phyloP scores from a whole-genome alignment of 2,888 invertebrate genomes.

The Macaria notata region DNA sequence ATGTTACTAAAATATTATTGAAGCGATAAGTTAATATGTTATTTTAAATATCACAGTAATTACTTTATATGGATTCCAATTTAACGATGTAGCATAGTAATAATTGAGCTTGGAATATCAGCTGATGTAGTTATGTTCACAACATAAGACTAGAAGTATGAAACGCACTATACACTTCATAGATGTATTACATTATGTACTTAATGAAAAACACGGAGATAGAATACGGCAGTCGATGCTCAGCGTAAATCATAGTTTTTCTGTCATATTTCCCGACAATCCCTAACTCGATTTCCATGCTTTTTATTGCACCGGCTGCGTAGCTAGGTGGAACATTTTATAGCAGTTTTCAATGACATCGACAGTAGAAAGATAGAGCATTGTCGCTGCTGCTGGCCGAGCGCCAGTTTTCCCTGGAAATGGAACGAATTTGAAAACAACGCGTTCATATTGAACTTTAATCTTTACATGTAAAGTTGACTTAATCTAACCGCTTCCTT shows the following conservation, averaged over 20 bases:
- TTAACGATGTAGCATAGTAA: no score
- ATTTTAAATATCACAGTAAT: no score
- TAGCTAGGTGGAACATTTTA: conserved; percentile 38
- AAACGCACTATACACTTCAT: no score
- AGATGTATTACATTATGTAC: no score
- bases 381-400: conserved; percentile 56
- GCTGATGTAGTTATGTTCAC: no score
- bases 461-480: conserved; percentile 27
- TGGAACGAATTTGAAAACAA: conserved; percentile 29
- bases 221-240: not conserved
- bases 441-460: conserved; percentile 27
- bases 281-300: conserved; percentile 22
- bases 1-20: no score
- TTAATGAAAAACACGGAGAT: conserved; percentile 1
- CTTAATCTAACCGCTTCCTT: conserved; percentile 8
- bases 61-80: no score
- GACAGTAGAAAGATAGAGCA: conserved; percentile 54
- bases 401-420: conserved; percentile 50
- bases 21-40: no score
- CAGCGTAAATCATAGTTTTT: conserved; percentile 21
- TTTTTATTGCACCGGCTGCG: conserved; percentile 36
- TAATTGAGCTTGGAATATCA: no score
- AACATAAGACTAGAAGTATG: no score
- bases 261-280: conserved; percentile 27
- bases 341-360: conserved; percentile 52